A percentile compares a stretch with the other conserved stretches of the same genome.
These are phyloP conservation scores for Thrips palmi DNA, from an alignment of 1,140 invertebrate species.

Conservation along the genomic window DNA sequence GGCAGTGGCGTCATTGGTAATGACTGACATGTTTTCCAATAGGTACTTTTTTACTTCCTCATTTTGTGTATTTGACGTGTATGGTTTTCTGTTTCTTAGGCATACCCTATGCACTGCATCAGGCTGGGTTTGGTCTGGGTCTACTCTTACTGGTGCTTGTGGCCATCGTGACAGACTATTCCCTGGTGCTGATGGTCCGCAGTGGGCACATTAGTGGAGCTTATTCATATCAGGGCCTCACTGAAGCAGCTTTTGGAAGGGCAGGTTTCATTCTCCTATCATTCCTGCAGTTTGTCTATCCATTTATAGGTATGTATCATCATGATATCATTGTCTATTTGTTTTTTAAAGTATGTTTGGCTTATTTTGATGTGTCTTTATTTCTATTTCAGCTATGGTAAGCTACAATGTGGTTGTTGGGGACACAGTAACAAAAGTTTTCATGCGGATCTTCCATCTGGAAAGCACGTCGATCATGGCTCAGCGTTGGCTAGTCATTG, in stretches of 20 bases:
- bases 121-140: constrained; percentile 64
- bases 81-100: constrained; percentile 27
- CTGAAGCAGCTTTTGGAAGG: constrained; percentile 63
- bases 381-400: constrained; percentile 56
- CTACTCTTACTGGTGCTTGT: constrained; percentile 53
- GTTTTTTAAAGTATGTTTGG: constrained; percentile 9
- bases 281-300: constrained; percentile 66
- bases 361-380: constrained; percentile 6
- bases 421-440: constrained; percentile 71
- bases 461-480: constrained; percentile 35
- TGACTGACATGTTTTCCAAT: constrained; percentile 13
- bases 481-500: constrained; percentile 56
- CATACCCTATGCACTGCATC: constrained; percentile 64
- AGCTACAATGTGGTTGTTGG: constrained; percentile 82
- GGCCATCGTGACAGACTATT: constrained; percentile 66
- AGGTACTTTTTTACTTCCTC: not conserved
- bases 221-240: constrained; percentile 70
- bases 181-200: constrained; percentile 62
- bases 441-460: constrained; percentile 41
- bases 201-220: constrained; percentile 61
- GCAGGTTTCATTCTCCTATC: constrained; percentile 63
- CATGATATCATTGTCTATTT: constrained; percentile 8
- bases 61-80: not conserved
- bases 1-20: constrained; percentile 77
- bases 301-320: constrained; percentile 53